Percentiles rank a stretch among this genome's conserved stretches.
These are phyloP conservation scores for Euschistus heros DNA, from an alignment of 1,140 invertebrate species.

Conservation along the genomic window DNA sequence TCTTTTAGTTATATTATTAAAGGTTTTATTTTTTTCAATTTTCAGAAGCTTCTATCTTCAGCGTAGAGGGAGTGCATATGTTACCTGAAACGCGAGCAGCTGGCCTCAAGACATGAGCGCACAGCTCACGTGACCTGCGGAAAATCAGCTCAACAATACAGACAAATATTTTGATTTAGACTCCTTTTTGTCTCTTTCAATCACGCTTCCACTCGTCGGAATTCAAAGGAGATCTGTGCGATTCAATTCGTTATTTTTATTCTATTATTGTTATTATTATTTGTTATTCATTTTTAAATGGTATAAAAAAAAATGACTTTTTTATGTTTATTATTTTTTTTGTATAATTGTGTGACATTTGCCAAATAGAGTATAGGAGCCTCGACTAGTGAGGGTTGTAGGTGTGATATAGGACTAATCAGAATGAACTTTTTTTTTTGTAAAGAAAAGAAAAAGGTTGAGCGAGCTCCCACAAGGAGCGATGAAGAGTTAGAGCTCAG, in stretches of 20 bases:
- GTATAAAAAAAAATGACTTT: not conserved
- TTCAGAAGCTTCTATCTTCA: constrained; percentile 86
- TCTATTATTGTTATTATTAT: not conserved
- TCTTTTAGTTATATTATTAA: too few species aligned
- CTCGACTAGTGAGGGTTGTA: constrained; percentile 15
- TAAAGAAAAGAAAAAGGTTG: constrained; percentile 7
- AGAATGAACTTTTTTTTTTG: constrained; percentile 13
- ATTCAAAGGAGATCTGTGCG: constrained; percentile 14
- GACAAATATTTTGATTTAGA: not conserved
- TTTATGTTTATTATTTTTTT: constrained; percentile 3
- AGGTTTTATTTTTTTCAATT: not conserved
- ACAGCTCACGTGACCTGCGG: not conserved
- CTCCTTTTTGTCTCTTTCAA: constrained; percentile 12
- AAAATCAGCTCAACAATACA: constrained; percentile 10
- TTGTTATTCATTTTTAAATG: not conserved
- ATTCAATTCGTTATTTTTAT: constrained; percentile 11
- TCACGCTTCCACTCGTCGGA: constrained; percentile 13
- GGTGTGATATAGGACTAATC: constrained; percentile 17
- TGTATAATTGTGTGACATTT: constrained; percentile 11
- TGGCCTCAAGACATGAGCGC: constrained; percentile 39
- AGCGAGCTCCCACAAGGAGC: not conserved
- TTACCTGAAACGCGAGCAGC: constrained; percentile 48
- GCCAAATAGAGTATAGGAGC: constrained; percentile 15
- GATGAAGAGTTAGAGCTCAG: constrained; percentile 1
- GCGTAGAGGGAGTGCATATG: constrained; percentile 72